Base-by-base conservation (phyloP, 1,140 invertebrate genomes). In the Polyergus mexicanus region DNA sequence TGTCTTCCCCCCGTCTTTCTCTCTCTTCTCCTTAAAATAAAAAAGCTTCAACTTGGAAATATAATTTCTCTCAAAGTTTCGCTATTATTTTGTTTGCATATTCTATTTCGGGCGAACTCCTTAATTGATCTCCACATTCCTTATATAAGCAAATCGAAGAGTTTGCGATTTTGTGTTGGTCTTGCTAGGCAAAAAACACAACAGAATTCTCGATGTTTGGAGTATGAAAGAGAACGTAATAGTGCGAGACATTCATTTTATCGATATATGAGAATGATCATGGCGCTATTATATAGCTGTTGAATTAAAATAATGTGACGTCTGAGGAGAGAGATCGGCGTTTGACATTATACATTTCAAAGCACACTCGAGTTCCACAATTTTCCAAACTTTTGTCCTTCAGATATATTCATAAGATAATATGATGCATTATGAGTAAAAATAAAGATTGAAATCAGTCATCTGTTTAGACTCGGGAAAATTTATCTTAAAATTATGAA, bases 241-340 rank as follows among this genome's bases (percentile, higher is more conserved):
- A 25, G 19, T 72, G 54, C 68, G 54, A 83, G 38, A 54, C 25
- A 72, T 83, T 74, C n/a, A 71, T 44, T 60, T 25, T 72, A 81
- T 72, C 41, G 22, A 81, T 72, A 81, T 41, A 25, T 35, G 11
- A 25, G 51, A 60, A 71, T 56, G 19, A 41, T 80, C 28, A 10
- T 41, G 1, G 13, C 13, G 35, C 13, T 6, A 58, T 69, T 16
- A 38, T 25, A 77, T 38, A 78, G 19, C 32, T 80, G 32, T 6
- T 68, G 28, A 54, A 51, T 78, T 68, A 54, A 54, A 16, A 3
- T n/a, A 32, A 54, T 2, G 38, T n/a, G 4, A 25, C 16, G 10
- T 65, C 19, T 77, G 4, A 51, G 16, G n/a, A 8, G 51, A 35
- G 19, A 19, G 63, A 51, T 78, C 62, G 32, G 0, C 19, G 2